Evolutionary conservation across 2,113 vertebrate genomes (phyloP).

Genomic region (Dromiciops gliroides): DNA sequence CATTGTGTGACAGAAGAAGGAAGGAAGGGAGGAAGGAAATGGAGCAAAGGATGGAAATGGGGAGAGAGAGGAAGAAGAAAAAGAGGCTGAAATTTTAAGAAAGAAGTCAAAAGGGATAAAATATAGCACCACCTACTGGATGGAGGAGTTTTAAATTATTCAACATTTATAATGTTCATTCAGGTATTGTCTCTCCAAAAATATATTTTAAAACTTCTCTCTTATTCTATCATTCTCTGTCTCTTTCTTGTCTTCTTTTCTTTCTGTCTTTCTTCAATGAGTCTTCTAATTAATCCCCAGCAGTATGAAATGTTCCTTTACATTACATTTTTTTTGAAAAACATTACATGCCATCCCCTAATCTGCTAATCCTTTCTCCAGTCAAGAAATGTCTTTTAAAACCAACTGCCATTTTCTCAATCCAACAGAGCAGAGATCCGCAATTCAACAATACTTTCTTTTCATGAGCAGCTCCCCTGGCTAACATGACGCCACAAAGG

Average conservation of each 20-base stretch:
- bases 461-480: constrained; percentile 82
- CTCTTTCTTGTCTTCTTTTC: not conserved
- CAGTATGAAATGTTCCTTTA: constrained; percentile 83
- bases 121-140: not conserved
- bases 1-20: not conserved
- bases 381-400: constrained; percentile 85
- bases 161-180: not conserved
- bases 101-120: not conserved
- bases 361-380: constrained; percentile 85
- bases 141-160: not conserved
- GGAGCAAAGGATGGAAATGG: not conserved
- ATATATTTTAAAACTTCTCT: not conserved
- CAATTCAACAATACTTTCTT: constrained; percentile 82
- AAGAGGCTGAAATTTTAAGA: not conserved
- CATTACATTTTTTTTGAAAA: constrained; percentile 79
- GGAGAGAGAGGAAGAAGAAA: not conserved
- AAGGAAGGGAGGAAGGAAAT: not conserved
- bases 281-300: constrained; percentile 80
- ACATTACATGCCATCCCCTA: constrained; percentile 80
- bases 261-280: not conserved
- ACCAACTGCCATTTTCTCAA: constrained; percentile 83
- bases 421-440: constrained; percentile 81
- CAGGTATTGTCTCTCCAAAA: not conserved
- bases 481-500: constrained; percentile 83
- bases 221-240: not conserved